Percentiles rank a stretch among this genome's conserved stretches.
Conservation (phyloP, 2,113 vertebrate genomes). For the Puma concolor region DNA sequence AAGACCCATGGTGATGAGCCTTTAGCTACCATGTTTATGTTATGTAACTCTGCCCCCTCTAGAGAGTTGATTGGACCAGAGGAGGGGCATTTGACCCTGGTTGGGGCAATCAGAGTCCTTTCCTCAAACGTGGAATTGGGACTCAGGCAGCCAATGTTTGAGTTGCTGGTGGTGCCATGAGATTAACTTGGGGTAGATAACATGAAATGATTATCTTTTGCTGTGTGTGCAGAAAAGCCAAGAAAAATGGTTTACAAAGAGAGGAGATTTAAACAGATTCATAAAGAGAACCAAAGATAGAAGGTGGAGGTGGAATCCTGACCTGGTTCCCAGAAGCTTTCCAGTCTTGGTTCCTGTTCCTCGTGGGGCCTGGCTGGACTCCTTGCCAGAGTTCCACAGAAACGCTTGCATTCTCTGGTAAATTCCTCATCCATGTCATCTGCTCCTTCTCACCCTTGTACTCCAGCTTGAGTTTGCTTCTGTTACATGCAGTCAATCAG, state of each 20-base stretch:
- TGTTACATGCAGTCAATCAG: not conserved
- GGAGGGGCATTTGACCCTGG: not conserved
- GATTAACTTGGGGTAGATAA: not conserved
- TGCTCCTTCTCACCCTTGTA: not conserved
- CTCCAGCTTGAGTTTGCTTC: not conserved
- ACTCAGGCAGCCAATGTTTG: not conserved
- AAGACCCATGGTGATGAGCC: not conserved
- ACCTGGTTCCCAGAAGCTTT: not conserved
- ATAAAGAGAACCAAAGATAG: not conserved
- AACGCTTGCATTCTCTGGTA: not conserved
- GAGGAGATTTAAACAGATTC: not conserved
- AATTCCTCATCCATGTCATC: not conserved
- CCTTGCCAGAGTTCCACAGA: not conserved
- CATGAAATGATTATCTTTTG: not conserved
- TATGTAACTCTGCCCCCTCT: not conserved
- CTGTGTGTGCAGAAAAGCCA: not conserved
- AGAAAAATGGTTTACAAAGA: not conserved
- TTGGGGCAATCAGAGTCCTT: not conserved
- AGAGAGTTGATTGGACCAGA: not conserved
- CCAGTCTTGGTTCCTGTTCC: not conserved
- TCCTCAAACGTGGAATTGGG: not conserved
- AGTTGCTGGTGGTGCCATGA: not conserved
- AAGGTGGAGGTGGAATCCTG: not conserved
- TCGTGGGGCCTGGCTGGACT: not conserved
- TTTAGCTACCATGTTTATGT: not conserved